Evolutionary conservation across 2,888 invertebrate species (phyloP).

Genomic region (Diadromus collaris): DNA sequence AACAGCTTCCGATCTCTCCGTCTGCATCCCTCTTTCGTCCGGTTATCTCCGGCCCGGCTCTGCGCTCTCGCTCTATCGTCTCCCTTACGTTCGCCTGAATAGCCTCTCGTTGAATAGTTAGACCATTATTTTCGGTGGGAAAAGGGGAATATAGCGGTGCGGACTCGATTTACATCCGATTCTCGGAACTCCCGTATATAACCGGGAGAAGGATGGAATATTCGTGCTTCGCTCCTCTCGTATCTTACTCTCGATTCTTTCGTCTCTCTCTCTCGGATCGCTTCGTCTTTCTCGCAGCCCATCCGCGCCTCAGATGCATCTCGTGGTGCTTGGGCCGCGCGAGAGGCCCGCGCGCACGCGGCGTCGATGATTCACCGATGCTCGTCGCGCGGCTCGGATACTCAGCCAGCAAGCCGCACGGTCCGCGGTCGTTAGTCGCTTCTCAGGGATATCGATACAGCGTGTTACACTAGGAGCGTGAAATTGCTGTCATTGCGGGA

Average conservation of each 20-base stretch:
- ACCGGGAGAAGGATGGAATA: constrained; percentile 41
- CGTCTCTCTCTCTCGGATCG: background rate
- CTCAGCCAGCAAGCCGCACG: constrained; percentile 36
- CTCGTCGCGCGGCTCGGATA: constrained; percentile 45
- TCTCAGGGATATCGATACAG: constrained; percentile 58
- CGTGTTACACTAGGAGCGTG: constrained; percentile 16
- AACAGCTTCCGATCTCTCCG: constrained; percentile 62
- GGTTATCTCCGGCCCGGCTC: constrained; percentile 59
- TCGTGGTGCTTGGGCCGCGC: constrained; percentile 47
- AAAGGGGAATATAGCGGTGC: constrained; percentile 68
- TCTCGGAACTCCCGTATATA: constrained; percentile 59
- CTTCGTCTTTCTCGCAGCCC: constrained; percentile 15
- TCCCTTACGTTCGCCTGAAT: constrained; percentile 62
- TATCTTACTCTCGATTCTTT: constrained; percentile 5
- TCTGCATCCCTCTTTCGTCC: constrained; percentile 54
- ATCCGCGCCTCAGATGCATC: constrained; percentile 38
- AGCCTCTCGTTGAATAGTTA: constrained; percentile 72
- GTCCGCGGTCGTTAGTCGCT: constrained; percentile 57
- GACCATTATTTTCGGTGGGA: constrained; percentile 75
- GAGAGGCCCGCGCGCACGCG: constrained; percentile 52
- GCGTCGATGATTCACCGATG: constrained; percentile 63
- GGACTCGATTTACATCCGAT: constrained; percentile 66
- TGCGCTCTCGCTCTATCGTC: constrained; percentile 21
- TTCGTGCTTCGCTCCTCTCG: constrained; percentile 38
- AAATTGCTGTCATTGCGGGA: constrained; percentile 42